Percentiles rank a stretch among this genome's conserved stretches.
Conservation (phyloP, 2,888 invertebrate species). For the Azorinus chamasolen region DNA sequence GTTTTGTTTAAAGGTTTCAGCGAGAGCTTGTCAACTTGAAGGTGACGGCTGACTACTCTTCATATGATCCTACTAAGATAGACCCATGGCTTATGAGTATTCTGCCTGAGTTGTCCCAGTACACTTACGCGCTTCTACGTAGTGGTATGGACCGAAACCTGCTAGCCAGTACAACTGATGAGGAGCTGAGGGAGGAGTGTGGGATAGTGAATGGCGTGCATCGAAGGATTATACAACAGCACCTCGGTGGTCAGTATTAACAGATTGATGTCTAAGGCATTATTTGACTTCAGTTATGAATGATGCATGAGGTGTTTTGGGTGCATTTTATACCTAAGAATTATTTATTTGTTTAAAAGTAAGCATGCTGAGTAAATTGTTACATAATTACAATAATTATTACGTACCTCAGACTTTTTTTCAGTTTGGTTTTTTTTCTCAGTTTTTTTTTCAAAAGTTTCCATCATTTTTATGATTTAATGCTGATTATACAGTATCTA, state of each 20-base stretch:
- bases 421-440: too few relatives aligned
- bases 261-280: too few relatives aligned
- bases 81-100: conserved; percentile 90
- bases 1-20: conserved; percentile 90
- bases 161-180: conserved; percentile 93
- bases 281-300: too few relatives aligned
- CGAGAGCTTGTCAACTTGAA: conserved; percentile 97
- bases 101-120: conserved; percentile 96
- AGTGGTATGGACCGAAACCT: conserved; percentile 97
- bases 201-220: conserved; percentile 98
- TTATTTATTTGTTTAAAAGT: too few relatives aligned
- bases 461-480: too few relatives aligned
- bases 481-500: too few relatives aligned
- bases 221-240: conserved; percentile 94
- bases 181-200: conserved; percentile 96
- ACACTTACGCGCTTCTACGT: conserved; percentile 98
- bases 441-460: too few relatives aligned
- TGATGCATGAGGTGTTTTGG: too few relatives aligned
- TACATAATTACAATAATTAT: too few relatives aligned
- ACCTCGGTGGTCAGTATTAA: conserved; percentile 90
- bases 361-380: too few relatives aligned
- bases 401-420: too few relatives aligned
- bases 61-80: conserved; percentile 96
- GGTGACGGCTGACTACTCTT: conserved; percentile 98
- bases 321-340: too few relatives aligned